These are phyloP conservation scores for Rhyacichthys aspro DNA, from an alignment of 2,797 vertebrate species.

Conservation along the genomic window DNA sequence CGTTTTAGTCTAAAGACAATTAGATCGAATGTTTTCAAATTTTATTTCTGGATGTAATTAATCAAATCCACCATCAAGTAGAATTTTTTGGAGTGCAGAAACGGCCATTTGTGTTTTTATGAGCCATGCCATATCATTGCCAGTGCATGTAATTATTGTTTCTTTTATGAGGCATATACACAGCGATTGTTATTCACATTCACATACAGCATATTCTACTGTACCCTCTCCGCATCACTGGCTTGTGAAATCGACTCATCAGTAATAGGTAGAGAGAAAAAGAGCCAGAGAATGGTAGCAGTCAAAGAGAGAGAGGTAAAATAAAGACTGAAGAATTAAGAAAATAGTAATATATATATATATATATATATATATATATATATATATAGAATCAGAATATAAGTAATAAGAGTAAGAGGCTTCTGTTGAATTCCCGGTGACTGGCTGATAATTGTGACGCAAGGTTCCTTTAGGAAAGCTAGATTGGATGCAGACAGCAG, in stretches of 20 bases:
- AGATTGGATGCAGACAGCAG: conserved; percentile 37
- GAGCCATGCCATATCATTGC: conserved; percentile 44
- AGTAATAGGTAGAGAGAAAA: conserved; percentile 61
- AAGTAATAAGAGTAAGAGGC: conserved; percentile 19
- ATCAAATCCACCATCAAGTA: conserved; percentile 21
- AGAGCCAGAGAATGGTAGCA: background rate
- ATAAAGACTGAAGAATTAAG: conserved; percentile 25
- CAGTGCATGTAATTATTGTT: conserved; percentile 65
- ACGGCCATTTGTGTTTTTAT: conserved; percentile 59
- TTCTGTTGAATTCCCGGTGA: conserved; percentile 35
- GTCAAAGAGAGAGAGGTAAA: background rate
- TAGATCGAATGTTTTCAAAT: background rate
- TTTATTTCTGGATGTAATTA: conserved; percentile 24
- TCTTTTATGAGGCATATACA: conserved; percentile 57
- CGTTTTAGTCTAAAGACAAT: background rate
- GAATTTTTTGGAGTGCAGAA: conserved; percentile 22
- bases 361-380: background rate
- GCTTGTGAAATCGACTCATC: conserved; percentile 78
- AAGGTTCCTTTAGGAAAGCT: conserved; percentile 28
- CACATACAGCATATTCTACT: conserved; percentile 65
- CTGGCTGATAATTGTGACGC: conserved; percentile 53
- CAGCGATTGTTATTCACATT: conserved; percentile 75
- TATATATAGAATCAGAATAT: conserved; percentile 4
- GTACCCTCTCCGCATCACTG: conserved; percentile 74
- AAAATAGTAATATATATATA: conserved; percentile 26